Base-by-base conservation (phyloP, 2,888 invertebrate genomes). In the Molanna angustata region DNA sequence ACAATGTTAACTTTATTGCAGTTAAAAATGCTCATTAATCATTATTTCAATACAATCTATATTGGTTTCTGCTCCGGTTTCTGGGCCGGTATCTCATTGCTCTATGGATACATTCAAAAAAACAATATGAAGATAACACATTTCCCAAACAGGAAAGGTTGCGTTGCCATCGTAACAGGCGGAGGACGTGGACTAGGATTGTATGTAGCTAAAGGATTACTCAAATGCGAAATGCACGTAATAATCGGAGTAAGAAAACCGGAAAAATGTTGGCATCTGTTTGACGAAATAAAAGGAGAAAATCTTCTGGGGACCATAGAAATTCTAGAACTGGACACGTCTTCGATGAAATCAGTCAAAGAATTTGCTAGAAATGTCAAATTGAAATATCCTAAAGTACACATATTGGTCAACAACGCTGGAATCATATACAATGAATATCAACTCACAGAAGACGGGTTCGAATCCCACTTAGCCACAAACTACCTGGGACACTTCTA, bases 391-490 rank as follows among this genome's bases (percentile, higher is more conserved):
- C 68, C 79, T 0, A 78, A 84, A 66, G 79, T 94, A 48, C 79
- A 91, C 66, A 65, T 89, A 60, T 74, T 94, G 31, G 80, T 93
- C 1, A 93, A 93, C 69, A 93, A 92, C 72, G 94, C 95, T 63
- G 95, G 93, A 22, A 84, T 94, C 40, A 94, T 95, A 93, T 90
- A 90, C 67, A 84, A 85, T 3, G 90, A 92, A 19, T 88, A 83
- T 62, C 74, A 79, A 50, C 72, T 87, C 60, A 90, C 93, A 0
- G 80, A 80, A 61, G 93, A 94, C 66, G 92, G 92, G 0, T 85
- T 83, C 64, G 95, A 96, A 70, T 83, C 84, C 9, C 94, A 94
- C 64, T 84, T 94, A 70, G 88, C 86, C 47, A 85, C 88, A 4
- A 96, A 96, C 70, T 91, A 93, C 69, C 72, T 95, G 61, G 88